Percentiles rank a stretch among this genome's conserved stretches.
phyloP scores from a whole-genome alignment of 2,113 vertebrate genomes.

The Poecile atricapillus region DNA sequence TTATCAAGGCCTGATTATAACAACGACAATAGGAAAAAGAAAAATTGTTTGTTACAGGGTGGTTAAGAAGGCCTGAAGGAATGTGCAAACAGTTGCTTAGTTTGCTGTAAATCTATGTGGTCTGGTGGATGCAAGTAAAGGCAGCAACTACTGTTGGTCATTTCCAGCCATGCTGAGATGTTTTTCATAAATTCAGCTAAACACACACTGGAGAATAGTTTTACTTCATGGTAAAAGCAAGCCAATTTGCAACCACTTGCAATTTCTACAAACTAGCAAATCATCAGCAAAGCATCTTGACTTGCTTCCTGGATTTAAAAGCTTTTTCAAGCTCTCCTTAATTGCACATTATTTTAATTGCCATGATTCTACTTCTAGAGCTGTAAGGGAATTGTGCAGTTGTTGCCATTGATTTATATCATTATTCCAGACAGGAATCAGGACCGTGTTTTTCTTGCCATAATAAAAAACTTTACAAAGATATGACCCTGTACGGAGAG shows the following conservation, averaged over 20 bases:
- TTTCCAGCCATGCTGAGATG: neutral
- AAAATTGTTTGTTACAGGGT: conserved; percentile 3
- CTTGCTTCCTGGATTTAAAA: conserved; percentile 27
- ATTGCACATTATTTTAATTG: neutral
- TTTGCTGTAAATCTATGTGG: neutral
- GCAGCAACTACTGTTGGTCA: neutral
- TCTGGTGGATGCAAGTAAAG: neutral
- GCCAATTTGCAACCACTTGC: neutral
- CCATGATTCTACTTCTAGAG: neutral
- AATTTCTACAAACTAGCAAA: conserved; percentile 1
- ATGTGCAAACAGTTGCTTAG: neutral
- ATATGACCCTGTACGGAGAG: neutral
- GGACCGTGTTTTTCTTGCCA: neutral
- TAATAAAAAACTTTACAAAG: neutral
- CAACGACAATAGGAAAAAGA: conserved; percentile 16
- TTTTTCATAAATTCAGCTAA: neutral
- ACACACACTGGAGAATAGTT: neutral
- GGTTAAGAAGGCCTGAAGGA: conserved; percentile 2
- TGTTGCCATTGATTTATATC: neutral
- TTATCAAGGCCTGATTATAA: conserved; percentile 40
- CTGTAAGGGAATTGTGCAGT: neutral
- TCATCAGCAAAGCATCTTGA: conserved; percentile 10
- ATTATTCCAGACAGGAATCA: neutral
- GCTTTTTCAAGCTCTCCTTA: conserved; percentile 32
- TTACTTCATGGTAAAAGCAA: conserved; percentile 15